Evolutionary conservation across 2,888 invertebrate genomes (phyloP), one percentile per base, ranked within the genome.

Genomic region (Andrena dorsata): DNA sequence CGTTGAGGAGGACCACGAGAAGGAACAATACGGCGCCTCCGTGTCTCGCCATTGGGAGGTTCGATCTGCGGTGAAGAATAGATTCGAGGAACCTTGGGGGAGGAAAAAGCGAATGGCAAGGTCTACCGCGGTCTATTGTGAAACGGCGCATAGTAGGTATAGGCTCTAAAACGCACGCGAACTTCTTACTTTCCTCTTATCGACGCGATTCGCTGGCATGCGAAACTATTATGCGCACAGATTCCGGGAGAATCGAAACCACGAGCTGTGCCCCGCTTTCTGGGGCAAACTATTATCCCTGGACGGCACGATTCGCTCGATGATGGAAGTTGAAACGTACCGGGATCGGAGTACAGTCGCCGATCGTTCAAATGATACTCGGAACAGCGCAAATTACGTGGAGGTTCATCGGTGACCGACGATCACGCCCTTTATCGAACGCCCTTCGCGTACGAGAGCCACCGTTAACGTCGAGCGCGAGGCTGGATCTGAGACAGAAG

Each of bases 401-500:
- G 0, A 10, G 64, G 63, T 56, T 72, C 72, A 74, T 82, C 72
- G 51, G 51, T 23, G 49, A 47, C 53, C 64, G 30, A 2, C 4
- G 66, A 78, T 72, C 83, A 79, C 83, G 78, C 78, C 83, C 79
- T 73, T 41, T 49, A 63, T 53, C 63, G 70, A 65, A 26, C 20
- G 68, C 60, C 51, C 56, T 66, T 75, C 16, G 69, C 68, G 76
- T 65, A 77, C 83, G 47, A 64, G 65, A 71, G 71, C 83, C 82
- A 83, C 73, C 70, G 80, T 76, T 78, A 77, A 82, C 81, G 80
- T 53, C 68, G 79, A 77, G 73, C 82, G 77, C 79, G 70, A 72
- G 73, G 76, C 74, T 80, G 73, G 77, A 88, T 80, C 82, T 84
- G 84, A 76, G 84, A 73, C 70, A 75, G 77, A 73, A 74, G 72